Conservation (phyloP, 2,113 vertebrate genomes). For the Ptyas mucosa region DNA sequence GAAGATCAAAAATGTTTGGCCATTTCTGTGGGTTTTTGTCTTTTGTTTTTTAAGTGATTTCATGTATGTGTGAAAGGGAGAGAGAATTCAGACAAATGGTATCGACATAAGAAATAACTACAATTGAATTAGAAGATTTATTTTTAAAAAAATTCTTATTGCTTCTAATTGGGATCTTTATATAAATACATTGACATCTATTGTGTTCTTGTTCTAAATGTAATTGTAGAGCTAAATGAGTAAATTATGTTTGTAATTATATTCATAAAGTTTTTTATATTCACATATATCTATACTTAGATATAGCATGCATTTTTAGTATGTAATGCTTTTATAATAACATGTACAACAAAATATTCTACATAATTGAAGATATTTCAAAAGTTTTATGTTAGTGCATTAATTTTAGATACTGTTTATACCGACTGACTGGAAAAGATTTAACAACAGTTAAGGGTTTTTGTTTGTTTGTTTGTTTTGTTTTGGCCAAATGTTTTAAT, state of each 20-base stretch:
- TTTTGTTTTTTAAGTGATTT: background rate
- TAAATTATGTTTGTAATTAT: conserved; percentile 75
- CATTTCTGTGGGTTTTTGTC: conserved; percentile 43
- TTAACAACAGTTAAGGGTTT: conserved; percentile 27
- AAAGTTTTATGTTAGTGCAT: conserved; percentile 42
- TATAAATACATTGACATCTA: conserved; percentile 67
- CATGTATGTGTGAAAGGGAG: conserved; percentile 28
- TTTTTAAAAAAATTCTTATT: conserved; percentile 56
- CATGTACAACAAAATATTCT: conserved; percentile 61
- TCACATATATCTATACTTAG: conserved; percentile 60
- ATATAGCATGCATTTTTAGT: conserved; percentile 24
- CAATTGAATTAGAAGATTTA: conserved; percentile 56
- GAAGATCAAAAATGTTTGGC: conserved; percentile 69
- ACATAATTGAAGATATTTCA: conserved; percentile 55
- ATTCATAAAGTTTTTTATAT: conserved; percentile 71
- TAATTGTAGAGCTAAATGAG: conserved; percentile 74
- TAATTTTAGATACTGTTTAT: conserved; percentile 11
- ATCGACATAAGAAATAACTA: conserved; percentile 48
- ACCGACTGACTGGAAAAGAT: conserved; percentile 48
- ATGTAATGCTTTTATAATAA: conserved; percentile 50
- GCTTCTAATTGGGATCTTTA: conserved; percentile 64
- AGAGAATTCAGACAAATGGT: conserved; percentile 52
- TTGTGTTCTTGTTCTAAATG: conserved; percentile 75
- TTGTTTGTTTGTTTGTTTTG: background rate
- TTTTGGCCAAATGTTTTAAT: conserved; percentile 1